Conservation (phyloP, 2,113 vertebrate species). For the Rhynchopsitta pachyrhyncha region DNA sequence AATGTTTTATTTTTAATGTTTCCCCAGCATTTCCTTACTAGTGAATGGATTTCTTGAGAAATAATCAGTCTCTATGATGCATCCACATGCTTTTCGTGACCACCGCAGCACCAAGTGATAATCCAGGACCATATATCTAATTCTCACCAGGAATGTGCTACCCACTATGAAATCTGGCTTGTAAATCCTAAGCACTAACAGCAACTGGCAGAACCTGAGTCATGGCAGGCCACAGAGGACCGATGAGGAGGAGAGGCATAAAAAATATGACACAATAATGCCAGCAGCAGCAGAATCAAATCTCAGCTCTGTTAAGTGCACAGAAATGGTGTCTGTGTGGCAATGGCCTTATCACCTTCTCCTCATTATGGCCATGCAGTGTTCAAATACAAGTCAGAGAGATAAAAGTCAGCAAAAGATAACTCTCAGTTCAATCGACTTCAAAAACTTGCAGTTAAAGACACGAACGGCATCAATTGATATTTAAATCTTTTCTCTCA, state of each 20-base stretch:
- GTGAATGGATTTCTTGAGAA: neutral
- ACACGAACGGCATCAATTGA: neutral
- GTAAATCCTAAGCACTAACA: constrained; percentile 7
- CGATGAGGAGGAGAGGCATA: neutral
- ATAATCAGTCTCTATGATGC: neutral
- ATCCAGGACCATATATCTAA: neutral
- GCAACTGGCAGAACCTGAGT: neutral
- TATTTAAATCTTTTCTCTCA: constrained; percentile 38
- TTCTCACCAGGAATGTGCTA: neutral
- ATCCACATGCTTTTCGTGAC: neutral
- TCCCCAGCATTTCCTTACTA: neutral
- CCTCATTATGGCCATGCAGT: neutral
- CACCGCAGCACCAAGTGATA: neutral
- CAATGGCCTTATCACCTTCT: constrained; percentile 24
- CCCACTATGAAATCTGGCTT: neutral
- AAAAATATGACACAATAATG: constrained; percentile 1
- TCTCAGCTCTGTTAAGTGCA: neutral
- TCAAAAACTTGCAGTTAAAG: neutral
- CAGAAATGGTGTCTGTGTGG: neutral
- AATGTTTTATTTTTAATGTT: neutral
- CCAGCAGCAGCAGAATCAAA: constrained; percentile 22
- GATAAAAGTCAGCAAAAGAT: constrained; percentile 15
- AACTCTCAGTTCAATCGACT: constrained; percentile 23
- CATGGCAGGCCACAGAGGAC: neutral
- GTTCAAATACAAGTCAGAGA: constrained; percentile 44